Base-by-base conservation (phyloP, 2,888 invertebrate genomes). In the Isoperla grammatica region DNA sequence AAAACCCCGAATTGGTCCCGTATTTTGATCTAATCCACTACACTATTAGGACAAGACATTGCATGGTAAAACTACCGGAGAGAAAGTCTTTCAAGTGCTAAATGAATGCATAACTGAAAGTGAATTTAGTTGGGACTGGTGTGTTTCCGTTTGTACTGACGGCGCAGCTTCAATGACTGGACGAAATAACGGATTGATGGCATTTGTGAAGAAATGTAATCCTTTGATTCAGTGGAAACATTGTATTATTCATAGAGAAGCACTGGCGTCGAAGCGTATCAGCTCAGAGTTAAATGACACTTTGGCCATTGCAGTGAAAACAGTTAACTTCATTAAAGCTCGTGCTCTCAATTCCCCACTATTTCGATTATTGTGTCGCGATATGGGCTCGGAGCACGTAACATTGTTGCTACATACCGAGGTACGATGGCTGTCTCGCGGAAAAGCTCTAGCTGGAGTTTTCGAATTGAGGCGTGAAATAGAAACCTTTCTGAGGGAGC, bases 301-400 rank as follows among this genome's bases (percentile, higher is more conserved):
- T 45, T 61, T 65, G 61, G 56, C 55, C 29, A 58, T 20, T 29
- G 54, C 45, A 37, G 59, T 61, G 19, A 61, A 59, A 61, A 58
- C 57, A 46, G 35, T 61, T 6, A 60, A 62, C 43, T 62, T 43
- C 29, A 56, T 62, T 23, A 62, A 61, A 67, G 55, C 64, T 49
- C 59, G 65, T 54, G 60, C 66, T 55, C 58, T 65, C 45, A 65
- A 68, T 59, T 62, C 63, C 57, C 61, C 64, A 46, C 60, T 67
- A 55, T 67, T 68, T 60, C 62, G 61, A 58, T 61, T 59, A 54
- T 64, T 67, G 56, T 68, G 67, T 61, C 56, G 66, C 59, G 66
- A 67, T 59, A 67, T 68, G 62, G 64, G 61, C 22, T 19, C 63
- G 45, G 61, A 53, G 19, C 49, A 63, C 50, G 37, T 37, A 37